Evolutionary conservation across 2,113 vertebrate species (phyloP), one percentile per base, ranked within the genome.

Genomic region (Lethenteron camtschaticum): DNA sequence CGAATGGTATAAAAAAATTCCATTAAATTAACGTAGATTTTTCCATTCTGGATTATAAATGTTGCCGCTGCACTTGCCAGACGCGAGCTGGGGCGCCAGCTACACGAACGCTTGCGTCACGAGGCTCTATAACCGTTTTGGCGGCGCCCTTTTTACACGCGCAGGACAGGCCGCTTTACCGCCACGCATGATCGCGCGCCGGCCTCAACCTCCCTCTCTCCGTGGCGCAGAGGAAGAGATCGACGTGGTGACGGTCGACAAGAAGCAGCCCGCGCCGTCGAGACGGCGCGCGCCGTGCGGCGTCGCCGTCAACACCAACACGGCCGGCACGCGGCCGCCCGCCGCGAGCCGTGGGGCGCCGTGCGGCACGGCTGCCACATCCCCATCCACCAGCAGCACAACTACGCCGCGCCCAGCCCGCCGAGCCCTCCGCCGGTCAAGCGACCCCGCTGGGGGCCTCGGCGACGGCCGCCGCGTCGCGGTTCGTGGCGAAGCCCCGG

Each of bases 311-410:
- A 66, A 66, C 24, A 66, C 63, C n/a, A 66, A 66, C 63, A 66
- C 63, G 24, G 63, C 63, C 24, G 63, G 63, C n/a, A 66, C 74
- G 56, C 68, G 71, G 24, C 75, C 73, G 24, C 68, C 60, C 73
- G 71, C 1, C 77, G 74, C 24, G 73, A 76, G 72, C 75, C 77
- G 68, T 72, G 74, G 68, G 72, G 63, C 0, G 78, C 77, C 3
- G 71, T 75, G 0, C 78, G 80, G 55, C 80, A 16, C 10, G 63
- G 79, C 11, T 76, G 79, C 68, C 73, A 78, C 72, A 70, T 79
- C 0, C 81, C 84, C 69, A 85, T 85, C 77, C 82, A 85, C 55
- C 77, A 77, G 70, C 84, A 85, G 9, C 84, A 85, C 79, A 85
- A 85, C 77, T 85, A 85, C 9, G 84, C 84, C 0, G 84, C 84